Conservation (phyloP, 2,888 invertebrate species). For the Eupithecia tripunctaria region DNA sequence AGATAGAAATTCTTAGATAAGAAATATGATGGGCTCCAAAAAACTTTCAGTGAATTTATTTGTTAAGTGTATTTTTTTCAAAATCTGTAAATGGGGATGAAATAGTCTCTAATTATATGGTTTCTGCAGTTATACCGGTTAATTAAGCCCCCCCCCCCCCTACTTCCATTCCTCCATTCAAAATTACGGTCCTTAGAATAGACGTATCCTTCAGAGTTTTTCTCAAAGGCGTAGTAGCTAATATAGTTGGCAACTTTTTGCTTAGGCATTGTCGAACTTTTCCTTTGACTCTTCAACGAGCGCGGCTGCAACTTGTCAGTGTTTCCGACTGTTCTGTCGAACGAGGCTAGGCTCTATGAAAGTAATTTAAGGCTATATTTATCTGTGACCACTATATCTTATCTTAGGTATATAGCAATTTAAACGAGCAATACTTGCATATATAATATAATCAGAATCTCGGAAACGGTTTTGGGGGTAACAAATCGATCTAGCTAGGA, state of each 20-base stretch:
- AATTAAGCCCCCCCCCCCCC: too few species aligned
- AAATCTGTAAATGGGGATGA: too few species aligned
- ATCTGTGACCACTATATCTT: neutral
- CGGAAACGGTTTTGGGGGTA: too few species aligned
- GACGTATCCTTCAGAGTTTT: neutral
- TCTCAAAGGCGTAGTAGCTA: conserved; percentile 30
- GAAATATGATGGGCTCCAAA: neutral
- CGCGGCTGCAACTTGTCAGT: conserved; percentile 6
- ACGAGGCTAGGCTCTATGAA: neutral
- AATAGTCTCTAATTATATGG: too few species aligned
- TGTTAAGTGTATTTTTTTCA: neutral
- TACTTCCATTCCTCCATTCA: neutral
- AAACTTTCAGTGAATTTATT: neutral
- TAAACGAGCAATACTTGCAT: too few species aligned
- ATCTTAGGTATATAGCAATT: too few species aligned
- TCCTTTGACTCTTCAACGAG: conserved; percentile 27
- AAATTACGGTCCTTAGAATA: neutral
- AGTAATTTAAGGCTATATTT: neutral
- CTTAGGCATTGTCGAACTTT: conserved; percentile 32
- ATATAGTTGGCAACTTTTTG: conserved; percentile 24
- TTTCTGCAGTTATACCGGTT: too few species aligned
- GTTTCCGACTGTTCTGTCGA: neutral
- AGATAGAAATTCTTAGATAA: neutral
- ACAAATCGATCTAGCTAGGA: too few species aligned
- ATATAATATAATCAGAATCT: too few species aligned